These are phyloP conservation scores for Blennius ocellaris DNA, from an alignment of 2,113 vertebrate genomes.

Conservation along the genomic window DNA sequence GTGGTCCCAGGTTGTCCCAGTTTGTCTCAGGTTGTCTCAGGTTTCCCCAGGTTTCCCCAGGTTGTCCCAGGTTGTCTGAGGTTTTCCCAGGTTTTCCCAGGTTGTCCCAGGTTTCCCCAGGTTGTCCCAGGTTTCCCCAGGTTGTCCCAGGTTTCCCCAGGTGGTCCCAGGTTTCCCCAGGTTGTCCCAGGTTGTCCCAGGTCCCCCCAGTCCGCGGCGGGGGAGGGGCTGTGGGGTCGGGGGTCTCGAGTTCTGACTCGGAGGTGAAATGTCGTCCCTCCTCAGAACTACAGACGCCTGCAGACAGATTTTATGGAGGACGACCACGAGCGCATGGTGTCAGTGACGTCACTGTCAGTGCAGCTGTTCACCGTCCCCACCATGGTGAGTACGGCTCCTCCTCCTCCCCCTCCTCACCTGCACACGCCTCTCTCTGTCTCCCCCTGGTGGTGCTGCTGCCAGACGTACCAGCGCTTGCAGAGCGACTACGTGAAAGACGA, in stretches of 20 bases:
- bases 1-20: too few relatives aligned
- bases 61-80: too few relatives aligned
- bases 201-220: too few relatives aligned
- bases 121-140: too few relatives aligned
- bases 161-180: too few relatives aligned
- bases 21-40: too few relatives aligned
- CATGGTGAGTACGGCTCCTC: constrained; percentile 93
- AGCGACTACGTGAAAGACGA: constrained; percentile 97
- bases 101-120: too few relatives aligned
- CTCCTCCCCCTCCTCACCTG: constrained; percentile 79
- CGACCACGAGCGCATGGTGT: constrained; percentile 98
- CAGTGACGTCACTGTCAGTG: constrained; percentile 97
- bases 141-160: too few relatives aligned
- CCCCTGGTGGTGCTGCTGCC: constrained; percentile 77
- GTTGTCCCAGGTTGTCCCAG: too few relatives aligned
- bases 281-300: constrained; percentile 98
- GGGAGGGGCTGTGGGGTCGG: background rate
- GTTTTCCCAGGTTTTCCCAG: too few relatives aligned
- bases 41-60: too few relatives aligned
- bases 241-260: constrained; percentile 77
- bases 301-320: constrained; percentile 99
- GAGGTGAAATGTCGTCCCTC: constrained; percentile 89
- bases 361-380: constrained; percentile 99
- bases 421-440: constrained; percentile 67
- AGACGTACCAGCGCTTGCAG: constrained; percentile 98